Evolutionary conservation across 2,888 invertebrate genomes (phyloP).

Genomic region (Diachrysia chrysitis): DNA sequence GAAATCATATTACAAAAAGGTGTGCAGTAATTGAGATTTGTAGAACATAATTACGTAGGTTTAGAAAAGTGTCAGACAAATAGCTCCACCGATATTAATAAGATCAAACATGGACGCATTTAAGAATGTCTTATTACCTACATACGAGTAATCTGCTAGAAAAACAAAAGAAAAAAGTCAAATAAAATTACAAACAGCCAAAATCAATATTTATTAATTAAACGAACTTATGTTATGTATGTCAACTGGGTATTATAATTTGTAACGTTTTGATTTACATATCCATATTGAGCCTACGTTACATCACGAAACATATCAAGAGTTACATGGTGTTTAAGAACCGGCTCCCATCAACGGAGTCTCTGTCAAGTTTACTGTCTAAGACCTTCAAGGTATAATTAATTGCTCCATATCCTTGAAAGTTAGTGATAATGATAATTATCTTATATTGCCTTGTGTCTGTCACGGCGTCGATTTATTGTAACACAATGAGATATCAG

Average conservation of each 20-base stretch:
- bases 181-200: background rate
- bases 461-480: background rate
- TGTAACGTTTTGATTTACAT: conserved; percentile 39
- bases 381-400: conserved; percentile 51
- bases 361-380: conserved; percentile 58
- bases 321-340: conserved; percentile 40
- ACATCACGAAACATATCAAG: conserved; percentile 32
- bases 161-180: background rate
- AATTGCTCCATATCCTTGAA: conserved; percentile 46
- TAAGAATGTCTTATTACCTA: too few species aligned
- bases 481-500: background rate
- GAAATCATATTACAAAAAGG: too few species aligned
- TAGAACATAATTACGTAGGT: background rate
- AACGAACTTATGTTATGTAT: conserved; percentile 35
- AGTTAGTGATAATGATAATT: conserved; percentile 36
- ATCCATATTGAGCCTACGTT: conserved; percentile 37
- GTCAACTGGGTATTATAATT: conserved; percentile 40
- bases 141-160: too few species aligned
- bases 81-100: too few species aligned
- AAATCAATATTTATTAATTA: conserved; percentile 11
- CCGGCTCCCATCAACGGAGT: conserved; percentile 34
- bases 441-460: conserved; percentile 38
- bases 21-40: too few species aligned
- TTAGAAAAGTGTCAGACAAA: background rate
- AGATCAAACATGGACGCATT: too few species aligned